phyloP scores from a whole-genome alignment of 2,888 invertebrate species.

The Phania funesta region DNA sequence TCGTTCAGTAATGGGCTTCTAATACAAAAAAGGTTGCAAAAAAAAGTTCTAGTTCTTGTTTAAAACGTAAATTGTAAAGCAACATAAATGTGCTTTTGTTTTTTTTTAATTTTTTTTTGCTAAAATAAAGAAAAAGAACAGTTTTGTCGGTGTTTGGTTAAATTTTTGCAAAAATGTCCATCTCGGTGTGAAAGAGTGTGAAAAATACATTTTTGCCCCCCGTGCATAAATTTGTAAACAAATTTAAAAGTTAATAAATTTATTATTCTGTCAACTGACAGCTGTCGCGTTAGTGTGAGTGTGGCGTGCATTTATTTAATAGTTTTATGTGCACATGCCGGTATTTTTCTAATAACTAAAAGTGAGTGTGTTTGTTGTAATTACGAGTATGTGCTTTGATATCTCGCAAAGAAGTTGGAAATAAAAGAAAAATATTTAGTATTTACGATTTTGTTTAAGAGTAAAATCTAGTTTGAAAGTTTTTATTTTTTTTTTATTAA shows the following conservation, averaged over 20 bases:
- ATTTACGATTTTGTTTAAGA: constrained; percentile 18
- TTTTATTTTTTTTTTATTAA: neutral
- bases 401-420: constrained; percentile 18
- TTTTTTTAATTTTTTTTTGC: neutral
- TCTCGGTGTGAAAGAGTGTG: constrained; percentile 10
- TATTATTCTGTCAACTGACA: constrained; percentile 51
- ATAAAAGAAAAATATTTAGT: neutral
- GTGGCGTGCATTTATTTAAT: constrained; percentile 30
- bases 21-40: neutral
- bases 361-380: neutral
- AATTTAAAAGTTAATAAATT: constrained; percentile 23
- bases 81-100: too few relatives aligned
- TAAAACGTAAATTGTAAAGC: neutral
- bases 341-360: neutral
- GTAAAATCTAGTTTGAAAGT: constrained; percentile 39
- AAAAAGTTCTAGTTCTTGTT: neutral
- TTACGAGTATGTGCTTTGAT: neutral
- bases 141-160: neutral
- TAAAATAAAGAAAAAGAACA: neutral
- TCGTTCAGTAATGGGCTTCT: neutral
- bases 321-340: neutral
- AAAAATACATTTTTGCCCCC: constrained; percentile 36
- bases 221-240: constrained; percentile 27
- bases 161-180: constrained; percentile 14
- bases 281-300: constrained; percentile 41